Evolutionary conservation across 2,888 invertebrate species (phyloP).

Genomic region (Ariolimax columbianus): DNA sequence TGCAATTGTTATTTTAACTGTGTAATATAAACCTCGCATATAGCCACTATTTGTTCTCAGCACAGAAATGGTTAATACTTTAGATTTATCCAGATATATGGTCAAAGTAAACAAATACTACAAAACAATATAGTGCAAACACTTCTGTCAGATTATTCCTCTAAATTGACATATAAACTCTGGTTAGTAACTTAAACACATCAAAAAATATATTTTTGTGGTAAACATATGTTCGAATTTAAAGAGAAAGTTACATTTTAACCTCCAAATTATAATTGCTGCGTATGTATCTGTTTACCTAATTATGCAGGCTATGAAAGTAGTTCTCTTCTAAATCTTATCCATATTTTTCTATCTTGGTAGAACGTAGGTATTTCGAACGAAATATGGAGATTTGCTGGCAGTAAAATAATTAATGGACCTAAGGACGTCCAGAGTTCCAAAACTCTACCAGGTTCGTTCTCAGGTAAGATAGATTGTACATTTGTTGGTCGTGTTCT

Average conservation of each 20-base stretch:
- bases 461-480: conserved; percentile 63
- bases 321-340: conserved; percentile 25
- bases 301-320: conserved; percentile 5
- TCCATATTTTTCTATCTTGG: conserved; percentile 30
- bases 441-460: conserved; percentile 66
- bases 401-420: conserved; percentile 68
- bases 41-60: too few species aligned
- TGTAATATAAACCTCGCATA: too few species aligned
- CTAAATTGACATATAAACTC: too few species aligned
- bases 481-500: neutral
- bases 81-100: neutral
- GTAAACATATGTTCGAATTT: too few species aligned
- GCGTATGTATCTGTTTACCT: conserved; percentile 6
- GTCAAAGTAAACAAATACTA: neutral
- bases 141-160: too few species aligned
- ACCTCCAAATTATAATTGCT: neutral
- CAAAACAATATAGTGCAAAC: neutral
- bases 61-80: too few species aligned
- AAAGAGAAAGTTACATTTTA: too few species aligned
- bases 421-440: conserved; percentile 71
- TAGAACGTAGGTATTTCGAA: conserved; percentile 8
- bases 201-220: too few species aligned
- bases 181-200: too few species aligned
- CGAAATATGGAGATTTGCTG: conserved; percentile 58
- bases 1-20: too few species aligned